These are phyloP conservation scores for Atta colombica DNA, from an alignment of 1,140 invertebrate species.

Conservation along the genomic window DNA sequence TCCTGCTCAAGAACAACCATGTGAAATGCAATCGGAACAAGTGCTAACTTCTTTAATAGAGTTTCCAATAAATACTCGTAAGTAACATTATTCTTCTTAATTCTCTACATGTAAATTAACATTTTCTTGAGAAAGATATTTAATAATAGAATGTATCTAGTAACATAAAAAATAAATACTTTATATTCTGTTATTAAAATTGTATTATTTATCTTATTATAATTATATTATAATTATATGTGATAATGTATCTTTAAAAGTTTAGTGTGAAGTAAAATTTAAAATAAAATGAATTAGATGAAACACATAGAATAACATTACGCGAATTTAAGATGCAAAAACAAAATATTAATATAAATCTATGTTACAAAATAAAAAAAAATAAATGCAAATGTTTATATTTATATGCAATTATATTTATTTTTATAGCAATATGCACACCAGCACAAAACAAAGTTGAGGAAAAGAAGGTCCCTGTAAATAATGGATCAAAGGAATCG, in stretches of 20 bases:
- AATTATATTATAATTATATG: neutral
- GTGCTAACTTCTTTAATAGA: slow-evolving; percentile 60
- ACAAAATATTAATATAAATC: neutral
- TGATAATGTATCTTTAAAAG: neutral
- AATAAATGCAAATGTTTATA: neutral
- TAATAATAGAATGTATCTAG: too few species aligned
- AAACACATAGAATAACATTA: neutral
- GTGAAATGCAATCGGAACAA: slow-evolving; percentile 67
- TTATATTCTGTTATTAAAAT: neutral
- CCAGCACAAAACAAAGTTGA: slow-evolving; percentile 78
- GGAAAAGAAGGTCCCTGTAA: slow-evolving; percentile 80
- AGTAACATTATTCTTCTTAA: slow-evolving; percentile 35
- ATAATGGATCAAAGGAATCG: slow-evolving; percentile 78
- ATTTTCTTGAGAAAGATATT: neutral
- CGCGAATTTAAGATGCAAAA: neutral
- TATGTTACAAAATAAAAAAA: neutral
- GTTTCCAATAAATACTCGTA: slow-evolving; percentile 62
- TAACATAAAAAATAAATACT: neutral
- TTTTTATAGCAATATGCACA: slow-evolving; percentile 69
- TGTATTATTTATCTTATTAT: neutral
- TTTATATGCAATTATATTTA: neutral
- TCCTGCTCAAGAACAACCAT: slow-evolving; percentile 72
- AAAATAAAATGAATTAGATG: neutral
- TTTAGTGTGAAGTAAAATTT: neutral
- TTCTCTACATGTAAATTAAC: neutral